Evolutionary conservation across 2,888 invertebrate genomes (phyloP).

Genomic region (Atethmia centrago): DNA sequence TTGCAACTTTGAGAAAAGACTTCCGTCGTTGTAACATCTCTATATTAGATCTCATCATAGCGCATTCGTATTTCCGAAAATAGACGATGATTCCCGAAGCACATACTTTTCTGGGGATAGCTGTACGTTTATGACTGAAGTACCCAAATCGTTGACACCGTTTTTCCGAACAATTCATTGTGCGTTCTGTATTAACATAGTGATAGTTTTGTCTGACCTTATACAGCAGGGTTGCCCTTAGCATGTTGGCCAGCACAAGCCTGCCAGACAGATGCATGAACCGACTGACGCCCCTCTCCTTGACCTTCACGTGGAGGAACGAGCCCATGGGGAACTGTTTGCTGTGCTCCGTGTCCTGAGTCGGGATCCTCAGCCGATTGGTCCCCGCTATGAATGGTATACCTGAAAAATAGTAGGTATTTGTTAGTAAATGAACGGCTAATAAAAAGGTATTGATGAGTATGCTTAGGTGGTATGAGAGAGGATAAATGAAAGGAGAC

Average conservation of each 20-base stretch:
- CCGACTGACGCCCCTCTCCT: slow-evolving; percentile 70
- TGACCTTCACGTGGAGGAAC: slow-evolving; percentile 72
- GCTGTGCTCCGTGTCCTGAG: slow-evolving; percentile 51
- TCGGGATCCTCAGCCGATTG: slow-evolving; percentile 73
- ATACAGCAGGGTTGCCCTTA: slow-evolving; percentile 75
- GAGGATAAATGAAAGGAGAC: too few relatives aligned
- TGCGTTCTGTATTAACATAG: not conserved
- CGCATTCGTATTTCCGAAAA: not conserved
- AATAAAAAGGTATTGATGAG: not conserved
- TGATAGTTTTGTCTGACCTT: slow-evolving; percentile 72
- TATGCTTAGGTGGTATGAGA: too few relatives aligned
- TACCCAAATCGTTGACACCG: not conserved
- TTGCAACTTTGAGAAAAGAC: too few relatives aligned
- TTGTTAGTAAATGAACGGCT: not conserved
- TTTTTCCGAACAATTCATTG: not conserved
- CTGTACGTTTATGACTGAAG: not conserved
- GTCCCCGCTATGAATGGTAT: slow-evolving; percentile 75
- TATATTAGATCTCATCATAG: not conserved
- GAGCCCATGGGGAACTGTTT: slow-evolving; percentile 59
- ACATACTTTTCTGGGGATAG: too few relatives aligned
- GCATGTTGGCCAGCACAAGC: slow-evolving; percentile 80
- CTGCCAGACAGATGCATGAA: slow-evolving; percentile 77
- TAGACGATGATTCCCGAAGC: not conserved
- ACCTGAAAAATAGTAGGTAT: slow-evolving; percentile 66
- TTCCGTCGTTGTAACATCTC: not conserved